These are phyloP conservation scores for Drosophila subpulchrella DNA, from an alignment of 1,140 invertebrate species.

Conservation along the genomic window DNA sequence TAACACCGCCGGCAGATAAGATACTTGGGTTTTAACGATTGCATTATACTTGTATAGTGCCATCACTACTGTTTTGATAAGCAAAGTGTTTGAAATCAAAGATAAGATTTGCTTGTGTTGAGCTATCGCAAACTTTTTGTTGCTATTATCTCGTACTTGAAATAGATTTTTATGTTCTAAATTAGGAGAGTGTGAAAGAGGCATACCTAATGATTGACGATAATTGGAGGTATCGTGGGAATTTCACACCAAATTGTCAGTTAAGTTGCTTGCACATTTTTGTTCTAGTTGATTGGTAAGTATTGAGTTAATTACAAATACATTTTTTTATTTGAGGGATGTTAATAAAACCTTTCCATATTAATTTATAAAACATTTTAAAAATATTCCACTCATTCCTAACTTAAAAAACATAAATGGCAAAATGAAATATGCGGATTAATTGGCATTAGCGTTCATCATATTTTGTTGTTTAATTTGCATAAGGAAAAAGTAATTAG, in stretches of 20 bases:
- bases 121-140: neutral
- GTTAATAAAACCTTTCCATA: too few relatives aligned
- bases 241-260: neutral
- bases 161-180: conserved; percentile 3
- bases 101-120: conserved; percentile 14
- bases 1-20: conserved; percentile 1
- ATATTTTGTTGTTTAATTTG: too few relatives aligned
- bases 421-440: too few relatives aligned
- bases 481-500: too few relatives aligned
- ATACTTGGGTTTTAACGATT: neutral
- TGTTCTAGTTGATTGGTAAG: too few relatives aligned
- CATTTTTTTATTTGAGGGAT: too few relatives aligned
- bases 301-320: too few relatives aligned
- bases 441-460: too few relatives aligned
- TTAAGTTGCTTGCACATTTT: neutral
- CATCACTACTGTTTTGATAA: conserved; percentile 2
- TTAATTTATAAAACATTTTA: too few relatives aligned
- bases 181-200: neutral
- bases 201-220: neutral
- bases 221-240: neutral
- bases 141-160: neutral
- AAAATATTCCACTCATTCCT: too few relatives aligned
- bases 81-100: neutral
- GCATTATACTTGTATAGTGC: neutral
- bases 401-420: too few relatives aligned